A percentile compares a stretch with the other conserved stretches of the same genome.
These are phyloP conservation scores for Diceros bicornis DNA, from an alignment of 2,797 vertebrate species.

Conservation along the genomic window DNA sequence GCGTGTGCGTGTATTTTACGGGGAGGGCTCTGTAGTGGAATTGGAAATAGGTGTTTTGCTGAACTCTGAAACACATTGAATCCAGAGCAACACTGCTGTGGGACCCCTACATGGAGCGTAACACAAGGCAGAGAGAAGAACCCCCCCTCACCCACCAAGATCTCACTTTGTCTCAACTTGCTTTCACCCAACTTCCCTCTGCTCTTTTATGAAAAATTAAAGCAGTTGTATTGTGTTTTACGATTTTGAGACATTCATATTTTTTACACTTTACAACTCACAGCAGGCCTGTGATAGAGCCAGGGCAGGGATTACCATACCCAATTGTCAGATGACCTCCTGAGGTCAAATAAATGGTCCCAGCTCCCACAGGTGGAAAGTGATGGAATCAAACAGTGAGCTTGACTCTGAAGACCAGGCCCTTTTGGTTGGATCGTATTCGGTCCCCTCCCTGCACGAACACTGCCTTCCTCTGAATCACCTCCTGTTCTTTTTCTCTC, in stretches of 20 bases:
- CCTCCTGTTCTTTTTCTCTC: not conserved
- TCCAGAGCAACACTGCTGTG: not conserved
- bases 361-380: not conserved
- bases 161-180: not conserved
- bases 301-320: not conserved
- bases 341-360: too few relatives aligned
- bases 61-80: not conserved
- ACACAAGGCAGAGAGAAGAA: not conserved
- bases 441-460: too few relatives aligned
- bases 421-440: not conserved
- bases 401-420: not conserved
- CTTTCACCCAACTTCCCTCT: not conserved
- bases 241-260: not conserved
- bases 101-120: accelerated
- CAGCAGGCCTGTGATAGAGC: not conserved
- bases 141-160: not conserved
- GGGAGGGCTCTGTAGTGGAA: not conserved
- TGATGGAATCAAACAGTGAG: not conserved
- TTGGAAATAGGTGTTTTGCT: not conserved
- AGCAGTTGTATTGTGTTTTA: not conserved
- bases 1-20: not conserved
- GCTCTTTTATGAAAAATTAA: not conserved
- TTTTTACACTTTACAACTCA: not conserved
- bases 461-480: not conserved
- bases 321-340: not conserved